Percentiles rank a stretch among this genome's conserved stretches.
Evolutionary conservation across 2,113 vertebrate species (phyloP).

Genomic region (Psophia crepitans): DNA sequence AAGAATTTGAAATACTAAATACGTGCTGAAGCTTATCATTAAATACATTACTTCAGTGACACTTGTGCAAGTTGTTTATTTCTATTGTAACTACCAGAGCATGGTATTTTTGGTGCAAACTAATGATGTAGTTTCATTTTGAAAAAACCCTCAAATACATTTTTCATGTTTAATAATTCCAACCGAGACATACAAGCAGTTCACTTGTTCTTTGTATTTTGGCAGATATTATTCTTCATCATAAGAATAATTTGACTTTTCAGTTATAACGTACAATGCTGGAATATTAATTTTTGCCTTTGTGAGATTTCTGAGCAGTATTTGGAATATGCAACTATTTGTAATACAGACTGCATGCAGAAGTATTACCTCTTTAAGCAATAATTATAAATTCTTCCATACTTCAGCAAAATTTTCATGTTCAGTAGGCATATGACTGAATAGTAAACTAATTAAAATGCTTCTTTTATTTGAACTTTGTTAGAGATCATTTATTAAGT

Average conservation of each 20-base stretch:
- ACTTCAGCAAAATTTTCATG: background rate
- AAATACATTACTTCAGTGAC: conserved; percentile 12
- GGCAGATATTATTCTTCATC: background rate
- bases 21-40: background rate
- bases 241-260: background rate
- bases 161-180: background rate
- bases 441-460: background rate
- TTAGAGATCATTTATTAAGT: background rate
- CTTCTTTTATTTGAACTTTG: background rate
- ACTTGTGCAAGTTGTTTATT: background rate
- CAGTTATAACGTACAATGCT: background rate
- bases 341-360: background rate
- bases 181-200: background rate
- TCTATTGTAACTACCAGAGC: background rate
- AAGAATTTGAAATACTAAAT: conserved; percentile 17
- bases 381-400: background rate
- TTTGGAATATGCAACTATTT: background rate
- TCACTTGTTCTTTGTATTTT: background rate
- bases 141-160: background rate
- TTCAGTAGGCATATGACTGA: background rate
- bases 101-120: background rate
- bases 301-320: background rate
- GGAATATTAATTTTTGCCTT: background rate
- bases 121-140: background rate
- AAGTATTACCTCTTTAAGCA: background rate